Conservation (phyloP, 2,113 vertebrate species). For the Rhabdomys dilectus region DNA sequence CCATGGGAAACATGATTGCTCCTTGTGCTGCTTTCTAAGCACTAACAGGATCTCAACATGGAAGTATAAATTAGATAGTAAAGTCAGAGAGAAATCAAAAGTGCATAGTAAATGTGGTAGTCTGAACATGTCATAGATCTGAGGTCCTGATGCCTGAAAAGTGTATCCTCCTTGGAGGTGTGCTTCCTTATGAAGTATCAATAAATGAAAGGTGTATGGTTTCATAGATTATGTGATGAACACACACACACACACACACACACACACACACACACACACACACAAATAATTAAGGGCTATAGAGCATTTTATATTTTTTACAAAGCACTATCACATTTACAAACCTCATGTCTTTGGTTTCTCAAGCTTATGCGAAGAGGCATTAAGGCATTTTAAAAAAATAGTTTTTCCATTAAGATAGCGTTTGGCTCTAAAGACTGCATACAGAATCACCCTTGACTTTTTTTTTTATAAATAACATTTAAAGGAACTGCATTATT, state of each 20-base stretch:
- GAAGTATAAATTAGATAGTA: neutral
- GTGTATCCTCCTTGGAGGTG: neutral
- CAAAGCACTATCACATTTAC: neutral
- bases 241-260: conserved; percentile 34
- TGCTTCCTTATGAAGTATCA: neutral
- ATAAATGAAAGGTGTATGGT: neutral
- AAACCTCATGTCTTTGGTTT: neutral
- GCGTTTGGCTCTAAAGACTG: neutral
- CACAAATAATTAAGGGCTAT: neutral
- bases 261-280: conserved; percentile 29
- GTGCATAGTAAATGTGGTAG: neutral
- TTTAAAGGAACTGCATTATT: conserved; percentile 9
- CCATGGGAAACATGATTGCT: neutral
- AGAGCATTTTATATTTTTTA: neutral
- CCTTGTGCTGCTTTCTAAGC: neutral
- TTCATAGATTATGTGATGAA: neutral
- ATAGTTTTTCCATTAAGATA: neutral
- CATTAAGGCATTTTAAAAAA: neutral
- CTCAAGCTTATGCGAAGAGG: neutral
- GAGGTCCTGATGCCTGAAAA: neutral
- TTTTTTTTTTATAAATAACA: conserved; percentile 1
- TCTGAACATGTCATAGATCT: neutral
- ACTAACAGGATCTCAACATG: neutral
- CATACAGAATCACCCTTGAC: neutral
- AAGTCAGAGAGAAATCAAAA: neutral